Conservation (phyloP, 2,797 vertebrate genomes). For the Callimico goeldii region DNA sequence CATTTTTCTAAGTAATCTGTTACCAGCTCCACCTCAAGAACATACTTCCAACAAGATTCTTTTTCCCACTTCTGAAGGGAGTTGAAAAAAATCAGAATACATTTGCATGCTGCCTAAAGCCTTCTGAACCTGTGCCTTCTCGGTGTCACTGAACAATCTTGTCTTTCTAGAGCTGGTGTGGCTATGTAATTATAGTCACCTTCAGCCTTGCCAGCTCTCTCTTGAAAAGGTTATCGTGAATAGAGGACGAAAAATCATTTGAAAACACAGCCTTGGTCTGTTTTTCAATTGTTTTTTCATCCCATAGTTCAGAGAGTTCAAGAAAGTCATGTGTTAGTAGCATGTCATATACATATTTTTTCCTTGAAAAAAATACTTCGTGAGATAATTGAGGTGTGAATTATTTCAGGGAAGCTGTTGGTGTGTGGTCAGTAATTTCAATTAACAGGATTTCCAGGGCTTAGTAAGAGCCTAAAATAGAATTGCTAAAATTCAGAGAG, state of each 20-base stretch:
- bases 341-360: not conserved
- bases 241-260: not conserved
- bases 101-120: slow-evolving; percentile 55
- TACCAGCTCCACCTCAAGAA: not conserved
- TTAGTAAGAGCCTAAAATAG: slow-evolving; percentile 46
- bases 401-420: slow-evolving; percentile 21
- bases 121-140: not conserved
- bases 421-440: slow-evolving; percentile 46
- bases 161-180: not conserved
- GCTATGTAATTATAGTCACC: slow-evolving; percentile 7
- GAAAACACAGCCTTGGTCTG: not conserved
- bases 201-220: not conserved
- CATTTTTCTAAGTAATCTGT: slow-evolving; percentile 33
- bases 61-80: not conserved
- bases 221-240: slow-evolving; percentile 47
- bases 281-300: slow-evolving; percentile 48
- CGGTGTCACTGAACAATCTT: not conserved
- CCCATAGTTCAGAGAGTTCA: slow-evolving; percentile 36
- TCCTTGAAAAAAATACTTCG: not conserved
- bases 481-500: slow-evolving; percentile 63
- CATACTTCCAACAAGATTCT: slow-evolving; percentile 22
- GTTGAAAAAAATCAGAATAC: slow-evolving; percentile 39
- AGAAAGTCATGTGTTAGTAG: slow-evolving; percentile 21
- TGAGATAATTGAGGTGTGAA: slow-evolving; percentile 58
- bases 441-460: slow-evolving; percentile 47